phyloP scores from a whole-genome alignment of 2,113 vertebrate species.

The Peromyscus maniculatus region DNA sequence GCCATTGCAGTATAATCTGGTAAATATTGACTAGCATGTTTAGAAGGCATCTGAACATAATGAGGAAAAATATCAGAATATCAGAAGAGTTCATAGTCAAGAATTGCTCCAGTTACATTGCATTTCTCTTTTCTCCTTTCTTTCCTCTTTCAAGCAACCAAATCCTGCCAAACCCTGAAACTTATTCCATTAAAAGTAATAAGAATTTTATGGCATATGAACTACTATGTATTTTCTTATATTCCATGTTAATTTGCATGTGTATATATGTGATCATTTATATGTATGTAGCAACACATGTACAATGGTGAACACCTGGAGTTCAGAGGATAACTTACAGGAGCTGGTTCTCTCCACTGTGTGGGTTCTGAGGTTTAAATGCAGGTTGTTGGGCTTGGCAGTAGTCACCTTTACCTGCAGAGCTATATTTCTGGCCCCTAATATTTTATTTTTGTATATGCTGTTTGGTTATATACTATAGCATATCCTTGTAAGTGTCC shows the following conservation, averaged over 20 bases:
- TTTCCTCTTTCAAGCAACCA: not conserved
- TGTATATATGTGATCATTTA: not conserved
- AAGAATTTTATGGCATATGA: not conserved
- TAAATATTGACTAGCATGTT: not conserved
- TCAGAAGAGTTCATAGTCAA: not conserved
- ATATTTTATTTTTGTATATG: constrained; percentile 2
- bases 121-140: not conserved
- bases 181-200: not conserved
- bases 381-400: not conserved
- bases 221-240: not conserved
- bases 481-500: not conserved
- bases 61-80: not conserved
- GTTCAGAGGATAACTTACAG: not conserved
- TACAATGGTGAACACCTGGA: not conserved
- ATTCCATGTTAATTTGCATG: not conserved
- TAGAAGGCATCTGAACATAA: not conserved
- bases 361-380: not conserved
- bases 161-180: not conserved
- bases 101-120: not conserved
- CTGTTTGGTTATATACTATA: not conserved
- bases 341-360: not conserved
- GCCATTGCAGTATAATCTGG: not conserved
- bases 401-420: not conserved
- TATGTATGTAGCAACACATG: not conserved
- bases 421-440: too few species aligned